Evolutionary conservation across 2,797 vertebrate species (phyloP).

Genomic region (Spinus olivaceus): DNA sequence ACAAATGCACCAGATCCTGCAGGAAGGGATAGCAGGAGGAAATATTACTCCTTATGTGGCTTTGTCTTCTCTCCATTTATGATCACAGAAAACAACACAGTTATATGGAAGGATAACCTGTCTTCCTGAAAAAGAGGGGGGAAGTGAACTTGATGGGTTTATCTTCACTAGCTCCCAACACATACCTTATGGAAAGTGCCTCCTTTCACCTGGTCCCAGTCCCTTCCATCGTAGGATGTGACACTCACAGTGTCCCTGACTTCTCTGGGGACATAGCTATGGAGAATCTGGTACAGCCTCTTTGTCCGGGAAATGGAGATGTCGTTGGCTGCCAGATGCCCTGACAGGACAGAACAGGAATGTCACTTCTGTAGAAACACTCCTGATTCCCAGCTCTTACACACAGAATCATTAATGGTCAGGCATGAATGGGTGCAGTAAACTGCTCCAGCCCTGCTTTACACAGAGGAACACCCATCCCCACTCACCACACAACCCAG

Average conservation of each 20-base stretch:
- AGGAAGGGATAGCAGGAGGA: not conserved
- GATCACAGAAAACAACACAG: not conserved
- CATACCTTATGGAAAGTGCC: slow-evolving; percentile 86
- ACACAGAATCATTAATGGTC: not conserved
- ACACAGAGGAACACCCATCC: accelerated
- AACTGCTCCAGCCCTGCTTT: not conserved
- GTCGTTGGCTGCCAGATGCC: slow-evolving; percentile 86
- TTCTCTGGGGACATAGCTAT: slow-evolving; percentile 81
- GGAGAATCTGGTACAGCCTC: slow-evolving; percentile 80
- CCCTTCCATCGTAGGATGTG: slow-evolving; percentile 84
- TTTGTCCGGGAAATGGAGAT: slow-evolving; percentile 79
- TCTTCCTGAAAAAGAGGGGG: not conserved
- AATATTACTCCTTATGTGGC: not conserved
- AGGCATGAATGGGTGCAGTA: not conserved
- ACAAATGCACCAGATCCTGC: not conserved
- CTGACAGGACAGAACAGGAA: slow-evolving; percentile 64
- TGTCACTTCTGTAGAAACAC: not conserved
- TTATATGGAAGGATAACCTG: not conserved
- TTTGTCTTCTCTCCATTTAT: not conserved
- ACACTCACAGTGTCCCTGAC: slow-evolving; percentile 75
- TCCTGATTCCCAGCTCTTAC: not conserved
- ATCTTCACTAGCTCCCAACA: not conserved
- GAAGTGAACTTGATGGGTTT: not conserved
- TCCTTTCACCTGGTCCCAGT: slow-evolving; percentile 80
- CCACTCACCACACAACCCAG: slow-evolving; percentile 81